Evolutionary conservation across 1,140 invertebrate species (phyloP).

Genomic region (Megathymus violae): DNA sequence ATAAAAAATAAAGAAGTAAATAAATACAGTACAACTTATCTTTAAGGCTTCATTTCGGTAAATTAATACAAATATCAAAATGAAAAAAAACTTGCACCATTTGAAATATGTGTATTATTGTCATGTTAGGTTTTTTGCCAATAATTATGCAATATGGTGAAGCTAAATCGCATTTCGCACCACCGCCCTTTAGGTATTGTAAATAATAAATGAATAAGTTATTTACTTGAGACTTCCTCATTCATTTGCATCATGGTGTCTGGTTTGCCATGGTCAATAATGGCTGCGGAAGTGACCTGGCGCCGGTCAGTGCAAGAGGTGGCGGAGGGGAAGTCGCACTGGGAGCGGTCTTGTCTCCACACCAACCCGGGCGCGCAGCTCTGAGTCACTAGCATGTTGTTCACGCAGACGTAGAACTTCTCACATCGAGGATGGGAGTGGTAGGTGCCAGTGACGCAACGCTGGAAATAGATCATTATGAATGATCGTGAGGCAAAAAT

Average conservation of each 20-base stretch:
- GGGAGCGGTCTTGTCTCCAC: slow-evolving; percentile 86
- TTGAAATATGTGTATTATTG: too few species aligned
- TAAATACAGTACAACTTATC: too few species aligned
- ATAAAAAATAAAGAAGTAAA: too few species aligned
- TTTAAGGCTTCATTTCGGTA: too few species aligned
- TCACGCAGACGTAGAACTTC: slow-evolving; percentile 88
- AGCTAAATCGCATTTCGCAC: too few species aligned
- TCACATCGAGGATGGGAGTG: slow-evolving; percentile 86
- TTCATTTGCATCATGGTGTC: slow-evolving; percentile 43
- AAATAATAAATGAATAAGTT: slow-evolving; percentile 6
- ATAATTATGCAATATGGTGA: too few species aligned
- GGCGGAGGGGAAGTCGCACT: slow-evolving; percentile 86
- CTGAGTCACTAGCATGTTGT: slow-evolving; percentile 86
- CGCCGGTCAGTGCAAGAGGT: slow-evolving; percentile 60
- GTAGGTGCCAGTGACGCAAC: slow-evolving; percentile 84
- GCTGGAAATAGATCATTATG: slow-evolving; percentile 49
- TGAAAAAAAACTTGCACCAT: too few species aligned
- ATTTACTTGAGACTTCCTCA: slow-evolving; percentile 58
- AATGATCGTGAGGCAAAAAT: too few species aligned
- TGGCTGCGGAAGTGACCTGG: slow-evolving; percentile 51
- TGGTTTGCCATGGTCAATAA: slow-evolving; percentile 49
- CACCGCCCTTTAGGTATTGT: too few species aligned
- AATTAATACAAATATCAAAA: too few species aligned
- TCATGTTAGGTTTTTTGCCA: too few species aligned
- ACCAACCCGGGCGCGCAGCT: slow-evolving; percentile 88